These are phyloP conservation scores for Varanus salvator DNA, from an alignment of 2,113 vertebrate species.

Conservation along the genomic window DNA sequence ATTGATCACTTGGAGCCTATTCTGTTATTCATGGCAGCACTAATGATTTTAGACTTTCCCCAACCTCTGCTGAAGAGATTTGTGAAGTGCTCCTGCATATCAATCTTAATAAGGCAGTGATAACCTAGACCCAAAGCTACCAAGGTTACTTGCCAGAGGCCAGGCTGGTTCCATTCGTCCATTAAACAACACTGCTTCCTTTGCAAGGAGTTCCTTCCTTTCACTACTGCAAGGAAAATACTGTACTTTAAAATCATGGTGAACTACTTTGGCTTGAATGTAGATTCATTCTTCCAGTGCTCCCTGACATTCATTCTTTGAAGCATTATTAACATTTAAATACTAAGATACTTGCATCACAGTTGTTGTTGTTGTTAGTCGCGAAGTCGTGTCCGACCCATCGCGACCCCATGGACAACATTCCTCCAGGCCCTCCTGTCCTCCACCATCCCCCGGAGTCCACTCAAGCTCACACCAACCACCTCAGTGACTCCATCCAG, in stretches of 20 bases:
- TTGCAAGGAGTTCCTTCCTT: constrained; percentile 13
- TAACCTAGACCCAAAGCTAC: constrained; percentile 47
- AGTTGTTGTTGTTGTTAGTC: background rate
- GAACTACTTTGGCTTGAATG: background rate
- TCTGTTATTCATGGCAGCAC: constrained; percentile 30
- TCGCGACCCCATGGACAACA: too few species aligned
- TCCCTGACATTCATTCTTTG: background rate
- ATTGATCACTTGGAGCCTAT: constrained; percentile 19
- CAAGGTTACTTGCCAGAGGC: constrained; percentile 38
- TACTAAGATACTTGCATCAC: background rate
- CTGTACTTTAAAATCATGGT: background rate
- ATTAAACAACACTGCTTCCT: background rate
- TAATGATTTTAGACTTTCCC: constrained; percentile 42
- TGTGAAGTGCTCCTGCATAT: constrained; percentile 20
- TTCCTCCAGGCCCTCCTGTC: too few species aligned
- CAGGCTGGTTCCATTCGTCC: constrained; percentile 42
- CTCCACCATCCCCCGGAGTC: too few species aligned
- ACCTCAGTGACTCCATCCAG: too few species aligned
- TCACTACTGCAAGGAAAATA: constrained; percentile 9
- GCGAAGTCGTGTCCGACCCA: too few species aligned
- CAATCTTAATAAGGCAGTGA: constrained; percentile 53
- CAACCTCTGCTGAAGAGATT: constrained; percentile 20
- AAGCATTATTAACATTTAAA: too few species aligned
- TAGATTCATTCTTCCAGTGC: background rate
- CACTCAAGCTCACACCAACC: too few species aligned